These are phyloP conservation scores for Gymnoscelis rufifasciata DNA, from an alignment of 2,888 invertebrate species.

Conservation along the genomic window DNA sequence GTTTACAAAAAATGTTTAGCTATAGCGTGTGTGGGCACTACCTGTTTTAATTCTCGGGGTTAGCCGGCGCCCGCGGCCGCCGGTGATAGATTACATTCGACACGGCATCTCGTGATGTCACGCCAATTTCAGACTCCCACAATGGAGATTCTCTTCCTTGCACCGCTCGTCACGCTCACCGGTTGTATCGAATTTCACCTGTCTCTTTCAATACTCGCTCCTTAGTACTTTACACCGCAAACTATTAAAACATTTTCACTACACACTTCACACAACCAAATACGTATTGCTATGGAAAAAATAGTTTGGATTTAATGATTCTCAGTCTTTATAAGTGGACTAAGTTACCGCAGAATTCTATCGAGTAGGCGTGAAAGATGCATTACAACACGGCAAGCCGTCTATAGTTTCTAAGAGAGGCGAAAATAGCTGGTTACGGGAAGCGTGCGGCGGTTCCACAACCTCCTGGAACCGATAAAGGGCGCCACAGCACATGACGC, in stretches of 20 bases:
- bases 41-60: conserved; percentile 57
- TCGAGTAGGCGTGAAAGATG: conserved; percentile 57
- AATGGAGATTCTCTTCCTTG: conserved; percentile 12
- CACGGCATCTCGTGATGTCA: conserved; percentile 76
- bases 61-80: conserved; percentile 63
- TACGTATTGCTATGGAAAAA: too few relatives aligned
- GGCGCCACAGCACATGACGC: conserved; percentile 39
- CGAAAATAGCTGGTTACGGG: conserved; percentile 70
- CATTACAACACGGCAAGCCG: conserved; percentile 49
- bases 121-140: conserved; percentile 59
- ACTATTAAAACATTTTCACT: background rate
- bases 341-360: conserved; percentile 35
- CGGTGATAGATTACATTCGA: conserved; percentile 78
- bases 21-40: conserved; percentile 63
- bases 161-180: conserved; percentile 5
- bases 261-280: too few relatives aligned
- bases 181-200: conserved; percentile 3
- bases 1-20: conserved; percentile 44
- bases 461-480: conserved; percentile 74
- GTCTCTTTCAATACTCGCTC: too few relatives aligned
- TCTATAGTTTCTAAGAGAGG: conserved; percentile 60
- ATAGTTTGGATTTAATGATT: conserved; percentile 1
- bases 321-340: conserved; percentile 34
- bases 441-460: conserved; percentile 66
- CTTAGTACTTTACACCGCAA: too few relatives aligned